These are phyloP conservation scores for Pipistrellus pygmaeus DNA, from an alignment of 2,797 vertebrate genomes.

Conservation along the genomic window DNA sequence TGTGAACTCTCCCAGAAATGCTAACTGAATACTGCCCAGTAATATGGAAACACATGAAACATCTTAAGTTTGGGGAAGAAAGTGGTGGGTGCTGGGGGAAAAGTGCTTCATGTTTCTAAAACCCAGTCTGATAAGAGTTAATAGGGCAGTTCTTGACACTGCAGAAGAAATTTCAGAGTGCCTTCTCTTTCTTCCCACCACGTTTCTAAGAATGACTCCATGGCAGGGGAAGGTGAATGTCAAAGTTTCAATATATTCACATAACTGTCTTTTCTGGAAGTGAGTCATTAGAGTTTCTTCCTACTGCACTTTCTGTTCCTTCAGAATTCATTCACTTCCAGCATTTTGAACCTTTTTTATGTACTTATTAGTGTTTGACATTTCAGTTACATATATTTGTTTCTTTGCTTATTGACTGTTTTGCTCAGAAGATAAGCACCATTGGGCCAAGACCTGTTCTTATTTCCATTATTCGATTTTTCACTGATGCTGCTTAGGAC, in stretches of 20 bases:
- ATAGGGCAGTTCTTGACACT: constrained; percentile 7
- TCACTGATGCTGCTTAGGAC: background rate
- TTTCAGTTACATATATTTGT: background rate
- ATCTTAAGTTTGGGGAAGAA: background rate
- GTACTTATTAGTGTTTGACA: background rate
- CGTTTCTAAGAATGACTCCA: constrained; percentile 45
- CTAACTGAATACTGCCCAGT: background rate
- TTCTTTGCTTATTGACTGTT: background rate
- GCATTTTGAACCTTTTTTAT: background rate
- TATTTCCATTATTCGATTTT: background rate
- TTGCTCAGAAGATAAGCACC: background rate
- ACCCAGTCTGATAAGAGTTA: background rate
- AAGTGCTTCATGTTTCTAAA: background rate
- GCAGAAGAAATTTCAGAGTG: constrained; percentile 23
- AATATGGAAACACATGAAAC: background rate
- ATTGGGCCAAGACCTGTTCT: background rate
- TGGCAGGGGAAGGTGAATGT: constrained; percentile 35
- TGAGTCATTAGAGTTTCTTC: constrained; percentile 51
- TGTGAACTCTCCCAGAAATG: background rate
- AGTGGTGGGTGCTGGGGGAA: background rate
- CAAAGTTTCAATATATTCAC: constrained; percentile 17
- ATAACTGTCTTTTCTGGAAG: constrained; percentile 38
- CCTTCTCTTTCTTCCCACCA: constrained; percentile 39
- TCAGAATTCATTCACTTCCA: constrained; percentile 25
- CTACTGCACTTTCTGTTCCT: constrained; percentile 40